Evolutionary conservation across 30 jellyfish, hydroid and myxozoan genomes (phyloP).

Genomic region (Mastigias papua): DNA sequence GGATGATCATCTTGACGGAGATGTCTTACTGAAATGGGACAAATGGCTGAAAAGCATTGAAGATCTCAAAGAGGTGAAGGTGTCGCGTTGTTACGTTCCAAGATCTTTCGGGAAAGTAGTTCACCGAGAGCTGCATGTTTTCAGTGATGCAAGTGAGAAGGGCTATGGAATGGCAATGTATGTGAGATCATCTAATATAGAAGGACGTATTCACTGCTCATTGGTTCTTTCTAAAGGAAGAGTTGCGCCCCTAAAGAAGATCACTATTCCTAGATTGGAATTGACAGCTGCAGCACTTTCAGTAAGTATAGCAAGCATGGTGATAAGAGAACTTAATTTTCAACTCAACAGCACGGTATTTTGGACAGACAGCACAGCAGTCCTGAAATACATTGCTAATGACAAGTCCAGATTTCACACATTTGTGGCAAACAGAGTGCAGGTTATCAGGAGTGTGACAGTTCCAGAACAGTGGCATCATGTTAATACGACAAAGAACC

Average conservation of each 20-base stretch:
- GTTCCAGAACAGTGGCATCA: constrained; percentile 56
- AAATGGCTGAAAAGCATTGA: constrained; percentile 36
- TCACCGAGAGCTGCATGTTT: constrained; percentile 66
- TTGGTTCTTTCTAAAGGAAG: constrained; percentile 47
- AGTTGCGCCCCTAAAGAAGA: constrained; percentile 48
- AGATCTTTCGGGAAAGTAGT: constrained; percentile 41
- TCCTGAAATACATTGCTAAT: constrained; percentile 62
- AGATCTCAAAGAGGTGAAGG: constrained; percentile 24
- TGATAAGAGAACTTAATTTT: constrained; percentile 54
- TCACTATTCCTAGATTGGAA: constrained; percentile 56
- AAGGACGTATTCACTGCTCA: constrained; percentile 42
- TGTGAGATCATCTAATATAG: constrained; percentile 38
- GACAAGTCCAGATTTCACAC: constrained; percentile 57
- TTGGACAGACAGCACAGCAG: constrained; percentile 61
- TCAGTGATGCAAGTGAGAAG: constrained; percentile 59
- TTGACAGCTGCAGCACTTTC: constrained; percentile 64
- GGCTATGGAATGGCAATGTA: constrained; percentile 69
- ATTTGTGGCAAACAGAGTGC: constrained; percentile 63
- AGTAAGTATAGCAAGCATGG: constrained; percentile 26
- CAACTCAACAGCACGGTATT: constrained; percentile 27
- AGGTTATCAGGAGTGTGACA: constrained; percentile 55
- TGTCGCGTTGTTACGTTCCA: constrained; percentile 49
- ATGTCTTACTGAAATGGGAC: constrained; percentile 30
- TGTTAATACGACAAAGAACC: constrained; percentile 34
- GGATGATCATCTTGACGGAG: constrained; percentile 16